Evolutionary conservation across 2,888 invertebrate species (phyloP).

Genomic region (Temnothorax ravouxi): DNA sequence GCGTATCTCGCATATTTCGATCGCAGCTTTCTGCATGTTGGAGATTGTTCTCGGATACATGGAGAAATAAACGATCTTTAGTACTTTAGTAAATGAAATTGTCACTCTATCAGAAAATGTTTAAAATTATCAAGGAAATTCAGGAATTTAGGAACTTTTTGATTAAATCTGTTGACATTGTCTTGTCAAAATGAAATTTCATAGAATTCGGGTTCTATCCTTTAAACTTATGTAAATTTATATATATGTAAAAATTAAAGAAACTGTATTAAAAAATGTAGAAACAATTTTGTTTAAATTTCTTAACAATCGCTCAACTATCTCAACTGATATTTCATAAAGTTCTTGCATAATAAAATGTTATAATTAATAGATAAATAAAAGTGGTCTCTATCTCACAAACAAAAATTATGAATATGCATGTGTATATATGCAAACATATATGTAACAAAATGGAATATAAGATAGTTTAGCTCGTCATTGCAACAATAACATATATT

Average conservation of each 20-base stretch:
- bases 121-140: background rate
- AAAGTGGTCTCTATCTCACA: background rate
- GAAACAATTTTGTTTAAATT: conserved; percentile 1
- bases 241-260: background rate
- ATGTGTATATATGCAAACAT: background rate
- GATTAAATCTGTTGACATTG: conserved; percentile 23
- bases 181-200: background rate
- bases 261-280: background rate
- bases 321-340: background rate
- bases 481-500: background rate
- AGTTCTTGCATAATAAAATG: background rate
- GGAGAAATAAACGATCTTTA: background rate
- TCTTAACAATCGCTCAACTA: background rate
- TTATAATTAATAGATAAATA: background rate
- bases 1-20: background rate
- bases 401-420: background rate
- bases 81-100: background rate
- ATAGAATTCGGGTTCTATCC: background rate
- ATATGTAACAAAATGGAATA: background rate
- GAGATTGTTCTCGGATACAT: background rate
- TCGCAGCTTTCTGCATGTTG: background rate
- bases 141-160: background rate
- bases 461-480: background rate
- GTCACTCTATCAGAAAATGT: background rate
- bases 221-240: background rate